Base-by-base conservation (phyloP, 2,113 vertebrate species). In the Antigone vipio region DNA sequence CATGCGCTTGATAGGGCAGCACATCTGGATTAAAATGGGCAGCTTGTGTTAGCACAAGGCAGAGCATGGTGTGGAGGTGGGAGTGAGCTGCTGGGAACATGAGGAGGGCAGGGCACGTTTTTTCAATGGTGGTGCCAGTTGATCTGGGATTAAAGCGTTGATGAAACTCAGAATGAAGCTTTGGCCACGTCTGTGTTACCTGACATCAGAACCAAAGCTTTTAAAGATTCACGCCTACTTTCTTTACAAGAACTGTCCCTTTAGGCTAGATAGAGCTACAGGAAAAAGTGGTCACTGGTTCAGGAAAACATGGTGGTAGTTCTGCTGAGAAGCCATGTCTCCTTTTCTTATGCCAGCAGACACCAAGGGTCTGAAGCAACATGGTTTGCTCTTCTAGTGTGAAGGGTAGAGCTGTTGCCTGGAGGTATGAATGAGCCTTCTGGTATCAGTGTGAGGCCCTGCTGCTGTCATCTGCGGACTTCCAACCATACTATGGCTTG, bases 261-360 rank as follows among this genome's bases (percentile, higher is more conserved):
- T 60, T 20, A 74, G 66, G 52, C 77, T 79, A 49, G 50, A 16
- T 58, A 42, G 47, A 76, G 50, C 91, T 89, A 38, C 32, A 82
- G 88, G 80, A 95, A 93, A 91, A 74, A 92, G 20, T 23, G n/a
- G 59, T 92, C 60, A 10, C 45, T 84, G 58, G 3, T 85, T 93
- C 38, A 50, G 71, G 66, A 66, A 71, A 80, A 81, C 30, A 29
- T 67, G 64, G 47, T 52, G 42, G 18, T 60, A 84, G 35, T 78
- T 97, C 59, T 60, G 23, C 63, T 18, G 66, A 76, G 79, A 90
- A 26, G 16, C 23, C 8, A 7, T 74, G 53, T 87, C 47, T 64
- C 24, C 49, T 63, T 83, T 71, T 79, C 50, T 42, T 82, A 38
- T 29, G 18, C 13, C 47, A 66, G 22, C 26, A 82, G 34, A 60